Base-by-base conservation (phyloP, 1,140 invertebrate species). In the Drosophila ananassae region DNA sequence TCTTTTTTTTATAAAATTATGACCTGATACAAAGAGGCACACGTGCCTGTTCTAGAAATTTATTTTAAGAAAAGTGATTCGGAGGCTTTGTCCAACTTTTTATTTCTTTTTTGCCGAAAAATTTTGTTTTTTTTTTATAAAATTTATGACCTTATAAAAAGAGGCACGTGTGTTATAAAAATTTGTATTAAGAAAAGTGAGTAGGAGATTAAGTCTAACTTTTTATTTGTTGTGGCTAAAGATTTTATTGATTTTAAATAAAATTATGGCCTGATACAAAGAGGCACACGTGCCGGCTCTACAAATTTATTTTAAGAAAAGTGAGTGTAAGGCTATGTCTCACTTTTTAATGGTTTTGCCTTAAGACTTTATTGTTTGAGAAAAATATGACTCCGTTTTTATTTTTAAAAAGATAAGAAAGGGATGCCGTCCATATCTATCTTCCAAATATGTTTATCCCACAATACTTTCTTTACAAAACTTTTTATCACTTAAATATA, bases 251-350 rank as follows among this genome's bases (percentile, higher is more conserved):
- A 17, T 17, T 17, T 17, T 17, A 17, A 17, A 17, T 17, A 17
- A 17, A 17, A 17, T 47, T 55, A 69, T 55, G 50, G 30, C 24
- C 24, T 39, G 17, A 68, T 48, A 37, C 3, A 66, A 30, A 12
- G 41, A 12, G 41, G 41, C 66, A 67, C 62, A 17, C 17, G 17
- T 68, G 39, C 67, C 67, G 13, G 54, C 1, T 37, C 32, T 30
- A 10, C 9, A 24, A 39, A 39, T 1, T 13, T 66, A 67, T 46
- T 64, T 52, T 53, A 13, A 9, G 37, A 44, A 30, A 37, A 37
- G 34, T 37, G 34, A 37, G 34, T 12, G 10, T 2, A 10, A n/a
- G 10, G 10, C 24, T n/a, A n/a, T n/a, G n/a, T n/a, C n/a, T n/a
- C n/a, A n/a, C n/a, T n/a, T n/a, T n/a, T n/a, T n/a, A n/a, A n/a